These are phyloP conservation scores for Astropecten irregularis DNA, from an alignment of 53 echinoderm and acorn worm genomes.

Conservation along the genomic window DNA sequence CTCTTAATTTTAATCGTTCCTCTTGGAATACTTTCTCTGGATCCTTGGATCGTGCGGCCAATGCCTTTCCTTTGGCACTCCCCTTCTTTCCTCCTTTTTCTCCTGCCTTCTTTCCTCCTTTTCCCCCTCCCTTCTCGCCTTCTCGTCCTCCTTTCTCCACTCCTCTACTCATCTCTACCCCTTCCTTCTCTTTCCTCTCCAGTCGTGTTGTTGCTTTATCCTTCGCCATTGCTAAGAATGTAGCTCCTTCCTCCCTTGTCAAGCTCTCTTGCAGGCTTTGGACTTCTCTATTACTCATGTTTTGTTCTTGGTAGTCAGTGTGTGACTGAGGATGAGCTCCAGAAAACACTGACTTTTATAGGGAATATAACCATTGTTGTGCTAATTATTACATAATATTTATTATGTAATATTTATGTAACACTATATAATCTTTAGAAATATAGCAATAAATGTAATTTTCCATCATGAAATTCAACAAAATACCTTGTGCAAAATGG, in stretches of 20 bases:
- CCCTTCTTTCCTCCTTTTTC: background rate
- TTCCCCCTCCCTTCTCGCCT: no score
- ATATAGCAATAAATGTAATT: background rate
- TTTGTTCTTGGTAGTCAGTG: background rate
- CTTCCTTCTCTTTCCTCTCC: background rate
- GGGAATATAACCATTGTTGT: background rate
- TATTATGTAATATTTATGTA: background rate
- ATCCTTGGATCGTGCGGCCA: background rate
- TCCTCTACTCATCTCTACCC: background rate
- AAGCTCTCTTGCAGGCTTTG: background rate
- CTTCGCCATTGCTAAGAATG: background rate
- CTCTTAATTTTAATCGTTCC: background rate
- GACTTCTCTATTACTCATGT: background rate
- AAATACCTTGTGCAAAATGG: no score
- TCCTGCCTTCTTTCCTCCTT: no score
- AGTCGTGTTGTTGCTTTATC: background rate
- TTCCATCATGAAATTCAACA: no score
- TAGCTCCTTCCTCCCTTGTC: background rate
- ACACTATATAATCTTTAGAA: background rate
- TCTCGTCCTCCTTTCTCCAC: background rate
- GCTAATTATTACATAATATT: background rate
- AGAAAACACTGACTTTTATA: background rate
- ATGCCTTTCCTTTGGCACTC: conserved; percentile 1
- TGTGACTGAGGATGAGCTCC: background rate
- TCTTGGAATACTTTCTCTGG: background rate